Conservation (phyloP, 2,888 invertebrate species). For the Cryptophagus acutangulus region DNA sequence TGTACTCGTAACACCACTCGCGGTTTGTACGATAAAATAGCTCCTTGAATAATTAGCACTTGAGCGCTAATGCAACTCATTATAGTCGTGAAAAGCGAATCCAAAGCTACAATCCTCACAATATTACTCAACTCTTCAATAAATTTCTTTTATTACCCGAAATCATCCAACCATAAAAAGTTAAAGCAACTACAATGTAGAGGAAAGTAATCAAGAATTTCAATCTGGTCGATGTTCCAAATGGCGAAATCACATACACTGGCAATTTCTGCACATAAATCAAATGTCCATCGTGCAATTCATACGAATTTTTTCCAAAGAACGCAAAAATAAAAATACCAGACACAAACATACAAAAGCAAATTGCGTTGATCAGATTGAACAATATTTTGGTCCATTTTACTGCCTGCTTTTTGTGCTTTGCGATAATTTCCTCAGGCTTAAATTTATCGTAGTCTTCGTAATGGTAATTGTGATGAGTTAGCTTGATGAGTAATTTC, state of each 20-base stretch:
- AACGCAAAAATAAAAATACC: conserved; percentile 18
- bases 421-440: conserved; percentile 13
- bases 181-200: conserved; percentile 16
- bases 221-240: conserved; percentile 16
- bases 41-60: conserved; percentile 24
- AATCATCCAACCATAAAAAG: conserved; percentile 22
- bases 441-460: conserved; percentile 16
- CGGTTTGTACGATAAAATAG: conserved; percentile 20
- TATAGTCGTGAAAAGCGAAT: conserved; percentile 25
- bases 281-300: conserved; percentile 11
- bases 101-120: conserved; percentile 15
- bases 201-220: conserved; percentile 19
- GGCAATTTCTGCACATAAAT: conserved; percentile 19
- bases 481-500: conserved; percentile 13
- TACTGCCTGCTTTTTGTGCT: conserved; percentile 14
- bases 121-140: conserved; percentile 1
- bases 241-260: conserved; percentile 21
- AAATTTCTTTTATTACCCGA: conserved; percentile 12
- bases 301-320: conserved; percentile 13
- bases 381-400: conserved; percentile 20
- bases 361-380: conserved; percentile 17
- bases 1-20: conserved; percentile 12
- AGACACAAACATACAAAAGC: conserved; percentile 16
- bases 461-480: conserved; percentile 12
- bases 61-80: conserved; percentile 28